These are phyloP conservation scores for Rhinichthys osculus DNA, from an alignment of 2,797 vertebrate species.

Conservation along the genomic window DNA sequence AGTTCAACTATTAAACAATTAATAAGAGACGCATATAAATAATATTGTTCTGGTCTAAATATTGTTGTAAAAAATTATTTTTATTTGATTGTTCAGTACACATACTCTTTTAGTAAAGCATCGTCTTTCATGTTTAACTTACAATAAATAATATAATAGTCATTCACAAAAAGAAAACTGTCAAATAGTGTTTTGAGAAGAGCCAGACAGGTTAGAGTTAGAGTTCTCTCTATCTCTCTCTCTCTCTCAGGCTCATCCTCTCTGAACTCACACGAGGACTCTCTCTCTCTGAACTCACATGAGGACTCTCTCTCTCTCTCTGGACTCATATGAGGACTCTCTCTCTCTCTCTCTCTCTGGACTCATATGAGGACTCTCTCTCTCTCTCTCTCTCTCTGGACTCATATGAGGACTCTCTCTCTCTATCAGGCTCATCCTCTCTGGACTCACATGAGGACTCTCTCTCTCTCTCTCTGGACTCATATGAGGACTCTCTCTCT, in stretches of 20 bases:
- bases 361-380: no score
- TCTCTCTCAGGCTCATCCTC: conserved; percentile 9
- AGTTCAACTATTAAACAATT: neutral
- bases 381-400: neutral
- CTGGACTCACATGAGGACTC: neutral
- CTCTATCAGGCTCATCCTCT: no score
- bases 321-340: no score
- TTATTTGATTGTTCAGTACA: neutral
- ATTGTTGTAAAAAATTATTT: neutral
- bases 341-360: no score
- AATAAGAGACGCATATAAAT: neutral
- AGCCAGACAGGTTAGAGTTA: conserved; percentile 40
- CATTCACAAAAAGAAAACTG: neutral
- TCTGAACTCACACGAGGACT: no score
- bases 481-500: no score
- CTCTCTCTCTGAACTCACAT: no score
- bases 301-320: neutral
- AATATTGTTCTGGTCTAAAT: neutral
- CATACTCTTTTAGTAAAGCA: neutral
- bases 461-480: no score
- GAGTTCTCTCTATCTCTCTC: conserved; percentile 12
- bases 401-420: neutral
- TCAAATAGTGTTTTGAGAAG: conserved; percentile 15
- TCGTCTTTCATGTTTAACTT: neutral
- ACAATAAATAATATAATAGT: neutral